phyloP scores from a whole-genome alignment of 2,797 vertebrate genomes.

The Schizopygopsis pylzovi region DNA sequence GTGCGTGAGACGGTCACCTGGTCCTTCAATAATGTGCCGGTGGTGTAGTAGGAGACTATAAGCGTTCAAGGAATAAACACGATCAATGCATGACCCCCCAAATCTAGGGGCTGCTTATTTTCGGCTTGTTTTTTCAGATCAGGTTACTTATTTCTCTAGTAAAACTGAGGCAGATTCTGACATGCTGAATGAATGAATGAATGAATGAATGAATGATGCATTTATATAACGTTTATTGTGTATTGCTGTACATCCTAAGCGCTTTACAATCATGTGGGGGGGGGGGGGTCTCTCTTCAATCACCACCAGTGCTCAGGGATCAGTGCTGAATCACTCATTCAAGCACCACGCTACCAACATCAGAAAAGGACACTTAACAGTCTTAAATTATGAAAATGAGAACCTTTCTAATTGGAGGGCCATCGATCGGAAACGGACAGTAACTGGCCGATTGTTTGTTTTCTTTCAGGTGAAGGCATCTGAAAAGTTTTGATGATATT shows the following conservation, averaged over 20 bases:
- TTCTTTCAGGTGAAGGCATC: background rate
- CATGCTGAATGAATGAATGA: background rate
- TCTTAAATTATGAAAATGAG: background rate
- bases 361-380: background rate
- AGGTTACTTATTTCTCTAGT: background rate
- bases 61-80: background rate
- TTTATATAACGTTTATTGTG: too few species aligned
- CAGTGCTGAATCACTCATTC: background rate
- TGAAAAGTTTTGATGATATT: background rate
- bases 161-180: background rate
- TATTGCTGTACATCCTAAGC: too few species aligned
- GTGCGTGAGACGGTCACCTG: background rate
- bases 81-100: background rate
- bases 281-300: too few species aligned
- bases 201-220: background rate
- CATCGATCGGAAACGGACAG: background rate
- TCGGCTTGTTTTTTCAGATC: background rate
- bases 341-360: background rate
- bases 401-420: background rate
- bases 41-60: background rate
- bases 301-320: too few species aligned
- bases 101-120: background rate
- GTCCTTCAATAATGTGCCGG: background rate
- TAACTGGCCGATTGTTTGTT: background rate
- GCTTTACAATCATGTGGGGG: too few species aligned